Evolutionary conservation across 2,797 vertebrate genomes (phyloP), one percentile per base, ranked within the genome.

Genomic region (Dendrocincla fuliginosa): DNA sequence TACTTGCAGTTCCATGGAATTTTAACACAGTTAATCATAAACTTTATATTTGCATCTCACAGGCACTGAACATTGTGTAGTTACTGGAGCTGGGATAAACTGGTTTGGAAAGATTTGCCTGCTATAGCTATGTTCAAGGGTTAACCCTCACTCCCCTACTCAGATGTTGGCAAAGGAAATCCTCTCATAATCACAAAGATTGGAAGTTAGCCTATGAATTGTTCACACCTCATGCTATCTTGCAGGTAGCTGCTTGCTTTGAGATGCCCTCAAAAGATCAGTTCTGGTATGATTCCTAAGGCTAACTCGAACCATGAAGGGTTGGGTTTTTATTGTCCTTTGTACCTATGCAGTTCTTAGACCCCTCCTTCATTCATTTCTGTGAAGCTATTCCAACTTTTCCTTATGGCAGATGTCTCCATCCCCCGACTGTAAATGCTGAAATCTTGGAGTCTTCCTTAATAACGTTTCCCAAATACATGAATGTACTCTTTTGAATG

Each of bases 11-110:
- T 98, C 97, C 95, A 90, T 89, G 88, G 94, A 98, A 98, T 97
- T 97, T 97, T 95, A 95, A 96, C 78, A 39, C 75, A 75, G 96
- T 97, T 97, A 98, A 97, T 97, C 91, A 97, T 96, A 96, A 97
- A 94, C 86, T 78, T 83, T 84, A 85, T 96, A 96, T 96, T 97
- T 97, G 88, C 95, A 84, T 96, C 97, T 96, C 83, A 96, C 7
- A 60, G 95, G 84, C 94, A 95, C 68, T 93, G 94, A 96, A 69
- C 92, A 90, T 75, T 94, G 91, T 95, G 96, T 61, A 92, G 91
- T 89, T 95, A 93, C 32, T 90, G 93, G 52, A 93, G 87, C 95
- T 94, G 89, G 96, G 89, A 96, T 91, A 97, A 98, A 96, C 93
- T 76, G 81, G 91, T 86, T 96, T 91, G 35, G 16, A 97, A 91